Base-by-base conservation (phyloP, 2,113 vertebrate species). In the Phoxinus phoxinus region DNA sequence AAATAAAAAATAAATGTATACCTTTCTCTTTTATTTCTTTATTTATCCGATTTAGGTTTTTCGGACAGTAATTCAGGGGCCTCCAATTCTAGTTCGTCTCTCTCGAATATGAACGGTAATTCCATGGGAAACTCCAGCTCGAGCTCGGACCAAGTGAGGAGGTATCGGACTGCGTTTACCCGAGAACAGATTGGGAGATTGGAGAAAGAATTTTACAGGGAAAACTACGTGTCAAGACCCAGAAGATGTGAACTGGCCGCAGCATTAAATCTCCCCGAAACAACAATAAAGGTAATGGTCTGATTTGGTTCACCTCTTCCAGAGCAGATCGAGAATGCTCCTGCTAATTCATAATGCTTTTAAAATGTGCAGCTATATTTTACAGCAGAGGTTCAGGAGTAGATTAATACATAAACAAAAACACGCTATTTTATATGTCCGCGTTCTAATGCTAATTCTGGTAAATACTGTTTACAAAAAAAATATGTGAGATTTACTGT, bases 201-300 rank as follows among this genome's bases (percentile, higher is more conserved):
- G 92, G 97, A 97, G 87, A 97, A 97, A 81, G 97, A 97, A 90
- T 97, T 97, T 94, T 97, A 97, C 92, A 89, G 97, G 89, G 97
- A 97, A 94, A 97, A 97, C 90, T 97, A 97, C 44, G 97, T 97
- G 63, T 97, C 97, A 10, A 95, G 98, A 91, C 98, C 98, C 25
- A 94, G 98, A 88, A 96, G 98, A 90, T 99, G 98, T 90, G 98
- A 99, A 93, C 89, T 99, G 91, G 98, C 98, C 19, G 98, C 98
- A 0, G 96, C 98, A 58, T 94, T 99, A 86, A 99, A 99, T 87
- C 95, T 99, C 58, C 98, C 98, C 3, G 98, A 99, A 93, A 99
- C 98, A 78, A 99, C 97, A 53, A 99, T 99, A 90, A 99, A 99
- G 98, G 98, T 99, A 94, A 9, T 35, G 48, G 44, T 37, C 5